Base-by-base conservation (phyloP, 2,888 invertebrate genomes). In the Synergus umbraculus region DNA sequence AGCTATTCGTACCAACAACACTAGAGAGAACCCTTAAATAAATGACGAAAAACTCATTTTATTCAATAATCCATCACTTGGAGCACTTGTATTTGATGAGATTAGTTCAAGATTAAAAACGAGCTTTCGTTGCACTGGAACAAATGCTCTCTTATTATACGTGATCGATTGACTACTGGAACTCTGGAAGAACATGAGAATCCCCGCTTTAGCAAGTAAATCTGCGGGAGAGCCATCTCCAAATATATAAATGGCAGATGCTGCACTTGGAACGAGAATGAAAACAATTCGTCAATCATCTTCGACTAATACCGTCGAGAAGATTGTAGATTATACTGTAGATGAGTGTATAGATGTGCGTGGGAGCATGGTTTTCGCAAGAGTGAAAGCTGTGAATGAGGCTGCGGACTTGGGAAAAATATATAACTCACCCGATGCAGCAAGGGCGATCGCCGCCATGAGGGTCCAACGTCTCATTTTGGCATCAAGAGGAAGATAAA, bases 361-460 rank as follows among this genome's bases (percentile, higher is more conserved):
- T 63, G 63, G 67, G 69, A 78, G 79, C 79, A 63, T 78, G 76
- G 78, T 76, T 58, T 76, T 65, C 63, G 49, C 63, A 41, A 69
- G 37, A 79, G 78, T 73, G 73, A 80, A 80, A 81, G 78, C 80
- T 79, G 80, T 67, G 69, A 81, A 80, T 79, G 82, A 79, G 78
- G 78, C 76, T 79, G 77, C 58, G 54, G 63, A 29, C 12, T 37
- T 46, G 79, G 76, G 43, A 22, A 15, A 54, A 49, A 58, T 18
- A 67, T 79, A 64, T 58, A 67, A 44, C 92, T 92, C 85, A 92
- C 92, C 92, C 85, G 90, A 90, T 85, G 91, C 89, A 90, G 91
- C 91, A 87, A 92, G 91, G 91, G 91, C 92, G 89, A 92, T 91
- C 85, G 91, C 91, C 90, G 91, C 91, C 89, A 92, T 89, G 86